Conservation (phyloP, 1,140 invertebrate genomes). For the Musca domestica region DNA sequence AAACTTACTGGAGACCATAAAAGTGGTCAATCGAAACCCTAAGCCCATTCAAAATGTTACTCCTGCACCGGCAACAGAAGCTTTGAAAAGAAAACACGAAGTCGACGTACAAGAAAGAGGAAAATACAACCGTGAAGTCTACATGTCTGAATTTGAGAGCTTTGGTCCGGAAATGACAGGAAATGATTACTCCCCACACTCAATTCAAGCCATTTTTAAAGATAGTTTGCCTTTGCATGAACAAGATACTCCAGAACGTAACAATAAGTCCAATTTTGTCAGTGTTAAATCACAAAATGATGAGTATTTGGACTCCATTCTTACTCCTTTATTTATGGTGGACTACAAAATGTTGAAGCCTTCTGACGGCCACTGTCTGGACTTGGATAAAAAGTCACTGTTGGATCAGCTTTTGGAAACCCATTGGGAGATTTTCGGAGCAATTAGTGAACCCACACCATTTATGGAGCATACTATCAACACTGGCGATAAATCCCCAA, state of each 20-base stretch:
- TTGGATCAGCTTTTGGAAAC: not conserved
- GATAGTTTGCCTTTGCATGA: not conserved
- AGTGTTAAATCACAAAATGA: not conserved
- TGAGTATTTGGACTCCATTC: not conserved
- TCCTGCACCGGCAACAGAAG: not conserved
- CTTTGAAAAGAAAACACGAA: not conserved
- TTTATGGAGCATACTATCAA: conserved; percentile 16
- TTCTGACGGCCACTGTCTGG: not conserved
- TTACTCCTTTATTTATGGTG: not conserved
- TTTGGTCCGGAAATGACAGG: not conserved
- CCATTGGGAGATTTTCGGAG: not conserved
- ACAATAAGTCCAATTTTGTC: not conserved
- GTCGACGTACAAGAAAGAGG: not conserved
- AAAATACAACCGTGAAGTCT: not conserved
- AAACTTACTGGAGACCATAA: not conserved
- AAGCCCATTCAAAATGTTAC: not conserved
- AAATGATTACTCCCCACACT: conserved; percentile 13
- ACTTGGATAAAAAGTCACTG: not conserved
- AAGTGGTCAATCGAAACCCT: not conserved
- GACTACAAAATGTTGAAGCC: not conserved
- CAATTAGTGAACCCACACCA: conserved; percentile 12
- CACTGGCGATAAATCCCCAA: conserved; percentile 26
- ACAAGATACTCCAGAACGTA: not conserved
- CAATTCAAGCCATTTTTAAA: conserved; percentile 10
- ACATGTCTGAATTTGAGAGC: conserved; percentile 1